Conservation (phyloP, 1,140 invertebrate genomes). For the Lineus longissimus region DNA sequence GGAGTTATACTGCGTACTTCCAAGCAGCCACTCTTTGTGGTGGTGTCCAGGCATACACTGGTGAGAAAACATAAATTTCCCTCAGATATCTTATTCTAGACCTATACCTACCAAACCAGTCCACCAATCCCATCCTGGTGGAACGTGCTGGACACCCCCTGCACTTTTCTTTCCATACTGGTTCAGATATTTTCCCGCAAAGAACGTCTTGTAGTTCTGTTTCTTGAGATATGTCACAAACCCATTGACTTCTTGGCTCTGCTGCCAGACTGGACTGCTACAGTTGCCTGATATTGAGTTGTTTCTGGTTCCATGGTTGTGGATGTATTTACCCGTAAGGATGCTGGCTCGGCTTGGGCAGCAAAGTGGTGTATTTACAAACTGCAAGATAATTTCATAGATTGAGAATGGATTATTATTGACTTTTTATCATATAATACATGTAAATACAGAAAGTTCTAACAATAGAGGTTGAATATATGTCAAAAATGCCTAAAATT, state of each 20-base stretch:
- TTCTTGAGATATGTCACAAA: slow-evolving; percentile 66
- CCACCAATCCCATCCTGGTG: slow-evolving; percentile 69
- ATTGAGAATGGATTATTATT: too few species aligned
- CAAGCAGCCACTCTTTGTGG: too few species aligned
- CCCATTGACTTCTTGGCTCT: slow-evolving; percentile 61
- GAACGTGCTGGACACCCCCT: slow-evolving; percentile 63
- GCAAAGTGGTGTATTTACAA: slow-evolving; percentile 75
- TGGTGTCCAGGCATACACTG: too few species aligned
- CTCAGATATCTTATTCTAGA: background rate
- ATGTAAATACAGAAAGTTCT: too few species aligned
- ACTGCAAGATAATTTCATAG: slow-evolving; percentile 53
- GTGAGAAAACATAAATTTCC: too few species aligned
- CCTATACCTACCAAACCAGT: background rate
- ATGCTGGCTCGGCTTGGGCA: slow-evolving; percentile 85
- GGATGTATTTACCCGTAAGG: slow-evolving; percentile 77
- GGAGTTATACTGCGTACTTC: too few species aligned
- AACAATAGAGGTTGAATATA: too few species aligned
- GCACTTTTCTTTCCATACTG: slow-evolving; percentile 31
- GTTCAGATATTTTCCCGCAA: slow-evolving; percentile 84
- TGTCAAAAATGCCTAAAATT: too few species aligned
- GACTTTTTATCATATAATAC: background rate
- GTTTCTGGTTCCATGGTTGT: slow-evolving; percentile 75
- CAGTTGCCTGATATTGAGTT: slow-evolving; percentile 77
- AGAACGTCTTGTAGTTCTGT: slow-evolving; percentile 72
- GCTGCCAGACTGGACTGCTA: slow-evolving; percentile 66